Base-by-base conservation (phyloP, 1,140 invertebrate genomes). In the Caenorhabditis remanei region DNA sequence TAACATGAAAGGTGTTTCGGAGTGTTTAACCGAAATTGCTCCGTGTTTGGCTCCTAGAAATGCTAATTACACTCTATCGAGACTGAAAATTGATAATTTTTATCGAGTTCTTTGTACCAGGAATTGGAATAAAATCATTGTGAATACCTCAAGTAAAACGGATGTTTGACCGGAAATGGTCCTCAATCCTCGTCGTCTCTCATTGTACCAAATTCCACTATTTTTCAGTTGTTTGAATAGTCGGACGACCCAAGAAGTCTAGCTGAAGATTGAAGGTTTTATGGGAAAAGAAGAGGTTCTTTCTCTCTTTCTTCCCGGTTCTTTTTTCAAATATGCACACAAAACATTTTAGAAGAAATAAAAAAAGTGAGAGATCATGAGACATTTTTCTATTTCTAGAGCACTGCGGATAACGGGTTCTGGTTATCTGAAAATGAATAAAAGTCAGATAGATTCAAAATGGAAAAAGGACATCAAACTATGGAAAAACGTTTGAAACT, bases 151-250 rank as follows among this genome's bases (percentile, higher is more conserved):
- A 40, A 50, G 40, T 24, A 21, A 24, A 13, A 6, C 71, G 71
- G 71, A 79, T 79, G 71, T 79, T 79, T 79, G 71, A 79, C 71
- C 71, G 71, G 71, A 79, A 79, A 50, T 63, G 61, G 40, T 53
- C n/a, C n/a, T 50, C 46, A 5, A 5, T 71, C 19, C 16, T 24
- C 63, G 7, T 40, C 40, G 9, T 40, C 63, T 40, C 63, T 65
- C 56, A 8, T 61, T 21, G 41, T 48, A 71, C 67, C 67, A 71
- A 32, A 71, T 46, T 71, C 19, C 41, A n/a, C 40, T 40, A 32
- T 67, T 79, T 50, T 21, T 32, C 71, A 53, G 19, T 79, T 79
- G 71, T 79, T 79, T 79, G 46, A 46, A 79, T 79, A 79, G 71
- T 50, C 71, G 71, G 63, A 67, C 32, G 32, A 67, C 63, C 9